A percentile compares a stretch with the other conserved stretches of the same genome.
These are phyloP conservation scores for Tenthredo notha DNA, from an alignment of 2,888 invertebrate genomes.

Conservation along the genomic window DNA sequence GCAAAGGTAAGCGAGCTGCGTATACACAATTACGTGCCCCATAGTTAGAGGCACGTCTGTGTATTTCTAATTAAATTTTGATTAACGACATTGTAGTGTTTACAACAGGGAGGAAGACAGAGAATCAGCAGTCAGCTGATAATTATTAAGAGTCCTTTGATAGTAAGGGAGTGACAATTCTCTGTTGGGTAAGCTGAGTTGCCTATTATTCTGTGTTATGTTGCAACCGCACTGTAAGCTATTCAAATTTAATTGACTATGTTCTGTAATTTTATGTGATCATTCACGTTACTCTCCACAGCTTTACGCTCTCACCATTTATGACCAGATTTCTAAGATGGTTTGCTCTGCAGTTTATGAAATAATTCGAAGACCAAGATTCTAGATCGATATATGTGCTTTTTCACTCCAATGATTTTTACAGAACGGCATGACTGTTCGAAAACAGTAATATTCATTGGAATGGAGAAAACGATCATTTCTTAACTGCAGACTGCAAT, in stretches of 20 bases:
- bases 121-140: slow-evolving; percentile 34
- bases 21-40: neutral
- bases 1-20: slow-evolving; percentile 31
- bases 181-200: slow-evolving; percentile 3
- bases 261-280: slow-evolving; percentile 22
- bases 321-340: neutral
- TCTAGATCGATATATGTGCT: neutral
- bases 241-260: slow-evolving; percentile 6
- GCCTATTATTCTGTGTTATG: neutral
- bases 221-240: neutral
- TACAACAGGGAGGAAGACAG: slow-evolving; percentile 20
- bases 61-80: slow-evolving; percentile 49
- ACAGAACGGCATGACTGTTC: neutral
- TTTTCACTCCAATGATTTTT: neutral
- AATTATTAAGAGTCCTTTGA: slow-evolving; percentile 34
- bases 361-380: neutral
- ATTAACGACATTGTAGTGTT: slow-evolving; percentile 43
- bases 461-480: neutral
- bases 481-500: neutral
- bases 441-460: neutral
- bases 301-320: neutral
- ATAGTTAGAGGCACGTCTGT: neutral
- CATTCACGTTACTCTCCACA: neutral
- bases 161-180: slow-evolving; percentile 27
- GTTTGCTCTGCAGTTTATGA: neutral